These are phyloP conservation scores for Mesochorus sp. DNA, from an alignment of 2,888 invertebrate species.

Conservation along the genomic window DNA sequence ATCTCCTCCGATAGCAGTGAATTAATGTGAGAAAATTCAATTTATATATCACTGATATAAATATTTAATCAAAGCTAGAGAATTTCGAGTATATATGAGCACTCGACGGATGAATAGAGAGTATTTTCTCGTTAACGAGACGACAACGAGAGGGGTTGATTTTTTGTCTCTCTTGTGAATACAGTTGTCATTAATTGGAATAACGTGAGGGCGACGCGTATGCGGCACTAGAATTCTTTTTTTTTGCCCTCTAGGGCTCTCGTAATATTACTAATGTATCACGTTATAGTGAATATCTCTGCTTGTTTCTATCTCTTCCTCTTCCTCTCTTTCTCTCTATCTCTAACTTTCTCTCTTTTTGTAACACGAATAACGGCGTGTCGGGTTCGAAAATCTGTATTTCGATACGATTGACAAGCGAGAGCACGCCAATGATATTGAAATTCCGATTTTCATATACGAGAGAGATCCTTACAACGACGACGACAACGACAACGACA, in stretches of 20 bases:
- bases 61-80: background rate
- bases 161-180: slow-evolving; percentile 14
- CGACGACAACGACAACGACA: slow-evolving; percentile 8
- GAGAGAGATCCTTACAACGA: slow-evolving; percentile 30
- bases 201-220: background rate
- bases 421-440: slow-evolving; percentile 55
- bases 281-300: background rate
- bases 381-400: slow-evolving; percentile 52
- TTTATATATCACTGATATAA: too few species aligned
- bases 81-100: background rate
- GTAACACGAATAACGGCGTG: slow-evolving; percentile 53
- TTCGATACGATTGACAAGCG: slow-evolving; percentile 57
- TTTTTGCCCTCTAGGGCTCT: slow-evolving; percentile 8
- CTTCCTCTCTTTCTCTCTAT: background rate
- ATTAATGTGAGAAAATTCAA: background rate
- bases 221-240: background rate
- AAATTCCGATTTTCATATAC: slow-evolving; percentile 56
- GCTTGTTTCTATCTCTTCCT: background rate
- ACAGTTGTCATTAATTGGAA: slow-evolving; percentile 26
- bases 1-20: too few species aligned
- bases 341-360: background rate
- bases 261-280: slow-evolving; percentile 10
- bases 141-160: slow-evolving; percentile 14
- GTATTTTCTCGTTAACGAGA: slow-evolving; percentile 33
- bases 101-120: background rate